Evolutionary conservation across 2,797 vertebrate species (phyloP).

Genomic region (Sparidentex hasta): DNA sequence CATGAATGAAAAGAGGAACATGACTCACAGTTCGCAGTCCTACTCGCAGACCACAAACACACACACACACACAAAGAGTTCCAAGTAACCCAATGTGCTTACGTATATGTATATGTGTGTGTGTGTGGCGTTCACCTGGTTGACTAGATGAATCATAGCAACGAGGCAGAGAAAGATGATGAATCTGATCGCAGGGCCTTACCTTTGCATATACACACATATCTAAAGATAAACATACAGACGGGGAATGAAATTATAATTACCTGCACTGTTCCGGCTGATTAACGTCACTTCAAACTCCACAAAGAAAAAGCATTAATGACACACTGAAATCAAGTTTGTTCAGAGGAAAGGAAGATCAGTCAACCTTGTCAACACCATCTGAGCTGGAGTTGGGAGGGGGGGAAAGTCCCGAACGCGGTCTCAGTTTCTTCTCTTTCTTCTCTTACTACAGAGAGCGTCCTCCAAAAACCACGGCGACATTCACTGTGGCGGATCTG

Average conservation of each 20-base stretch:
- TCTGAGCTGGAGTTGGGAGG: constrained; percentile 4
- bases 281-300: background rate
- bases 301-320: background rate
- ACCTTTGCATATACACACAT: background rate
- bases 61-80: constrained; percentile 36
- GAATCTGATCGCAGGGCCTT: constrained; percentile 17
- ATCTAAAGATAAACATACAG: constrained; percentile 8
- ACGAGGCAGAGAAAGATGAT: constrained; percentile 24
- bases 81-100: constrained; percentile 23
- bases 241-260: constrained; percentile 20
- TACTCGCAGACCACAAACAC: constrained; percentile 55
- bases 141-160: constrained; percentile 66
- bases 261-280: constrained; percentile 33
- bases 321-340: constrained; percentile 9
- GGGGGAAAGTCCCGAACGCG: constrained; percentile 51
- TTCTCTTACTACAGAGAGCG: too few relatives aligned
- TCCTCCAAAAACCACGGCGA: constrained; percentile 25
- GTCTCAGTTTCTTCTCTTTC: constrained; percentile 25
- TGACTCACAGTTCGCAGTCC: constrained; percentile 57
- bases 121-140: constrained; percentile 55
- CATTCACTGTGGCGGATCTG: background rate
- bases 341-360: background rate
- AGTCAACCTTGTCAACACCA: background rate
- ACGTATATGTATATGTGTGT: constrained; percentile 7
- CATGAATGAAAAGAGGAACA: constrained; percentile 71